Conservation (phyloP, 2,797 vertebrate genomes). For the Cephalopachus bancanus region DNA sequence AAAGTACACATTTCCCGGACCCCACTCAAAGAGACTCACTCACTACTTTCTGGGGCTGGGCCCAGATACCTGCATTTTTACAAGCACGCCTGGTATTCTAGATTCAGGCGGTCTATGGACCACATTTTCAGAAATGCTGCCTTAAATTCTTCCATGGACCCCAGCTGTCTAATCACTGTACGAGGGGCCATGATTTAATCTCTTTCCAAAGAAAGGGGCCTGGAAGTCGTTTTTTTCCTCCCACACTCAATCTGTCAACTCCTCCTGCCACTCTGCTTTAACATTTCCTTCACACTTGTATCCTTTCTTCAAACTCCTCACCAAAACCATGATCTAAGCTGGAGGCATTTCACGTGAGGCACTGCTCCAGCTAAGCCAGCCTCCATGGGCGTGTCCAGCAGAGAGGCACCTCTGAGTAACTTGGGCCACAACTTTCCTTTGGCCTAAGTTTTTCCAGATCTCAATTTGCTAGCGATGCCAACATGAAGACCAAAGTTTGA, state of each 20-base stretch:
- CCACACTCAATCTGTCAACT: slow-evolving; percentile 74
- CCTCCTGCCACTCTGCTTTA: slow-evolving; percentile 58
- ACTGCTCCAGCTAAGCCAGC: not conserved
- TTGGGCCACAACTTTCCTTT: not conserved
- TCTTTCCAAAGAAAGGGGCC: slow-evolving; percentile 66
- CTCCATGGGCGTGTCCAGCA: not conserved
- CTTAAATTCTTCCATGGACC: not conserved
- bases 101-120: not conserved
- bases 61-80: not conserved
- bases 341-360: not conserved
- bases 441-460: not conserved
- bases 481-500: not conserved
- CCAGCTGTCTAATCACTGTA: not conserved
- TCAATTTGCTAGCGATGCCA: not conserved
- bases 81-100: not conserved
- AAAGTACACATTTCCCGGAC: not conserved
- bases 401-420: too few species aligned
- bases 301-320: slow-evolving; percentile 23
- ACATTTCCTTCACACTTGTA: slow-evolving; percentile 44
- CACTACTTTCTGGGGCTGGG: not conserved
- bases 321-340: not conserved
- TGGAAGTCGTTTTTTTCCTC: slow-evolving; percentile 72
- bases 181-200: slow-evolving; percentile 23
- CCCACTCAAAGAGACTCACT: not conserved
- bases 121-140: slow-evolving; percentile 11